Evolutionary conservation across 2,113 vertebrate genomes (phyloP).

Genomic region (Cynopterus brachyotis): DNA sequence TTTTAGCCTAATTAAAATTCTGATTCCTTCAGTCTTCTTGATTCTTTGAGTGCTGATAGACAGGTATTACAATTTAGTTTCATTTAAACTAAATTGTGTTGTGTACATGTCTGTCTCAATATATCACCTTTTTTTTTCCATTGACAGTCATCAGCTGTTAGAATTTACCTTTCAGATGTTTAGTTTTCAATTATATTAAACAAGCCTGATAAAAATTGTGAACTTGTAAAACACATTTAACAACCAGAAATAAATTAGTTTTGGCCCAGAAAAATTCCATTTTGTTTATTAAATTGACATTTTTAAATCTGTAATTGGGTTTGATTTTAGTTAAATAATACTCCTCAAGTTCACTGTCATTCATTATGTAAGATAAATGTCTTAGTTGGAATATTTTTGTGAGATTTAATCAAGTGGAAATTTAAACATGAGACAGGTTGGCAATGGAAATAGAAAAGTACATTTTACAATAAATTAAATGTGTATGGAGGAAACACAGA

Average conservation of each 20-base stretch:
- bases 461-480: not conserved
- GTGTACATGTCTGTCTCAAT: not conserved
- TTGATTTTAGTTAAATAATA: not conserved
- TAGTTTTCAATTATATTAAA: not conserved
- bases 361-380: not conserved
- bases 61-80: not conserved
- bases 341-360: not conserved
- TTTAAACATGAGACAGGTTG: not conserved
- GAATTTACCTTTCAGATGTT: not conserved
- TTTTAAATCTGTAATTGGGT: not conserved
- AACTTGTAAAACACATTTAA: not conserved
- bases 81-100: conserved; percentile 12
- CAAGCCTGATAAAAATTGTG: not conserved
- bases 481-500: not conserved
- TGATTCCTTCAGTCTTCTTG: conserved; percentile 26
- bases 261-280: not conserved
- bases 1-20: conserved; percentile 33
- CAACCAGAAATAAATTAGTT: not conserved
- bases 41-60: not conserved
- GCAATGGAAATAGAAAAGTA: not conserved
- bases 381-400: not conserved
- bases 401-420: not conserved
- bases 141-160: not conserved
- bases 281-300: not conserved
- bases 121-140: not conserved